Conservation (phyloP, 2,888 invertebrate species). For the Campoplex nolae region DNA sequence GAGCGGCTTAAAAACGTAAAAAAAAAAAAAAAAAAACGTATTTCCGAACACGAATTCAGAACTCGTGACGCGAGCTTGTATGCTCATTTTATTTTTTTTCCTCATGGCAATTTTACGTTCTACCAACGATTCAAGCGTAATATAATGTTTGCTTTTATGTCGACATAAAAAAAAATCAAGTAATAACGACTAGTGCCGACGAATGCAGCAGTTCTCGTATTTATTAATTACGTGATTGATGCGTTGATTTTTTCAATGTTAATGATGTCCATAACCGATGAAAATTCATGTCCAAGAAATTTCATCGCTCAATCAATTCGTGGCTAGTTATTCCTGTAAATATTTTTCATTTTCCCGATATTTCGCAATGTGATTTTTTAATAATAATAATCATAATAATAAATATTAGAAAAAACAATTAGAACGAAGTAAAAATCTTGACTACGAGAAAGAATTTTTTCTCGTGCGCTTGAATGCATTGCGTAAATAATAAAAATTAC, state of each 20-base stretch:
- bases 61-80: not conserved
- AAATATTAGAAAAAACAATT: not conserved
- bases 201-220: not conserved
- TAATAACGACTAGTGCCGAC: not conserved
- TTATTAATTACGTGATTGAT: not conserved
- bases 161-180: not conserved
- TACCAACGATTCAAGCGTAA: not conserved
- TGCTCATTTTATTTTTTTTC: not conserved
- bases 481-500: not conserved
- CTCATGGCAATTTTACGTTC: not conserved
- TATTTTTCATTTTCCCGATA: not conserved
- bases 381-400: not conserved
- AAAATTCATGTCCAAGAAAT: not conserved
- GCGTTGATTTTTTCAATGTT: not conserved
- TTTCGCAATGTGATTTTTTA: not conserved
- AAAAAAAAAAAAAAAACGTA: not conserved
- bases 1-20: not conserved
- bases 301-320: not conserved
- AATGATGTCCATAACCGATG: no score
- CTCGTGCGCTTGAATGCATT: not conserved
- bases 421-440: not conserved
- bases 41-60: not conserved
- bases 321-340: not conserved
- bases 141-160: not conserved
- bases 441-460: not conserved